A percentile compares a stretch with the other conserved stretches of the same genome.
Conservation (phyloP, 2,113 vertebrate species). For the Corynorhinus townsendii region DNA sequence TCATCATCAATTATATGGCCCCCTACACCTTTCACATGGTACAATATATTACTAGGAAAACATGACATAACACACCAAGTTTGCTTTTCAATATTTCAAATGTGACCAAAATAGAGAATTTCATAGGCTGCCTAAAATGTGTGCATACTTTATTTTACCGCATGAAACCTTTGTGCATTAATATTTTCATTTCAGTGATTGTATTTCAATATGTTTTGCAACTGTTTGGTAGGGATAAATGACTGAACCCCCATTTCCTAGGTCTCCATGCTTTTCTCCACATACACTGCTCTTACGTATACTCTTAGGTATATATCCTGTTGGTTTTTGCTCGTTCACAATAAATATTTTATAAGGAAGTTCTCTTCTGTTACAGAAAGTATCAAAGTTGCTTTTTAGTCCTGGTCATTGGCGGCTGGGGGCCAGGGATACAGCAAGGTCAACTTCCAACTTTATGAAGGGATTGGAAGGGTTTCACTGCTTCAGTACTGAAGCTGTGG, state of each 20-base stretch:
- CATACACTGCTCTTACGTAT: neutral
- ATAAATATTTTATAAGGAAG: neutral
- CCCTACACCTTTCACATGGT: neutral
- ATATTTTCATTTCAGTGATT: constrained; percentile 8
- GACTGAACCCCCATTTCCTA: neutral
- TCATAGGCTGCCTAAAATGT: neutral
- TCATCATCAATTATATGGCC: neutral
- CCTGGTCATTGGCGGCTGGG: neutral
- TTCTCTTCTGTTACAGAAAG: neutral
- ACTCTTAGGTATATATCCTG: neutral
- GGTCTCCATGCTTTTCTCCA: neutral
- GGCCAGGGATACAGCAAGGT: neutral
- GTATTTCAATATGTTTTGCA: constrained; percentile 11
- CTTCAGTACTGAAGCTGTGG: neutral
- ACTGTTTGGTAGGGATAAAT: neutral
- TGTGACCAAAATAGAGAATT: neutral
- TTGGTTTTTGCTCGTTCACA: neutral
- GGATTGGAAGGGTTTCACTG: neutral
- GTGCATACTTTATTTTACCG: neutral
- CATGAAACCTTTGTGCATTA: neutral
- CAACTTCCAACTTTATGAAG: neutral
- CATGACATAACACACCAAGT: neutral
- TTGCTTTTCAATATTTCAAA: constrained; percentile 1
- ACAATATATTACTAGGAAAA: neutral
- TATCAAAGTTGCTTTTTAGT: neutral